Conservation (phyloP, 2,888 invertebrate genomes). For the Crossocerus cetratus region DNA sequence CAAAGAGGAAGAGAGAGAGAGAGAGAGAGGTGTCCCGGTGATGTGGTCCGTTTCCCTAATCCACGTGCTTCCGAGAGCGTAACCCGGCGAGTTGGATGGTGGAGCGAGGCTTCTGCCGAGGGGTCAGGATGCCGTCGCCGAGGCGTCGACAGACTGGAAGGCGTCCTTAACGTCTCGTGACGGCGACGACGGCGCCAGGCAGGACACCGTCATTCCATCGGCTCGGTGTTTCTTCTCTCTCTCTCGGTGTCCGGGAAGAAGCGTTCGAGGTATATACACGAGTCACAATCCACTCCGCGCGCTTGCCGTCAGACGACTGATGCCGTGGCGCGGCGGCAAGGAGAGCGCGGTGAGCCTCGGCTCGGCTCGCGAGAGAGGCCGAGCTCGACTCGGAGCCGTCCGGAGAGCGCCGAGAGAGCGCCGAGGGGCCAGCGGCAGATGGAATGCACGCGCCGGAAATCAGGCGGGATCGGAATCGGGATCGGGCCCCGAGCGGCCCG, state of each 20-base stretch:
- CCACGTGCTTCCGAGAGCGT: slow-evolving; percentile 23
- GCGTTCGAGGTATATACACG: slow-evolving; percentile 34
- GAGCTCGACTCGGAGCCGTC: slow-evolving; percentile 36
- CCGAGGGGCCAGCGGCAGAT: slow-evolving; percentile 36
- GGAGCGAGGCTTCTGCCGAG: slow-evolving; percentile 8
- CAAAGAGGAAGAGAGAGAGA: neutral
- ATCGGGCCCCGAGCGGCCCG: slow-evolving; percentile 67
- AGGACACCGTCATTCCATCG: slow-evolving; percentile 46
- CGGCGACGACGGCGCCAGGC: slow-evolving; percentile 34
- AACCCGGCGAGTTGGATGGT: neutral
- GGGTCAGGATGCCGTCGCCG: slow-evolving; percentile 7
- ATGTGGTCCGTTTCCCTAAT: neutral
- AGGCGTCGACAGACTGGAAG: slow-evolving; percentile 34
- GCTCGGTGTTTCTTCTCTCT: slow-evolving; percentile 6
- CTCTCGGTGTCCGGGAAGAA: neutral
- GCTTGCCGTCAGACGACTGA: slow-evolving; percentile 71
- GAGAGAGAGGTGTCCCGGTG: neutral
- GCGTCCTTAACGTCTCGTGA: slow-evolving; percentile 44
- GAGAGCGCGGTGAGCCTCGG: slow-evolving; percentile 38
- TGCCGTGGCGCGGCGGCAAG: slow-evolving; percentile 56
- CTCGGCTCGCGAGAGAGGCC: slow-evolving; percentile 44
- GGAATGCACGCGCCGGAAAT: slow-evolving; percentile 75
- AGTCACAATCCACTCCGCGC: slow-evolving; percentile 62
- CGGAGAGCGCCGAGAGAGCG: neutral
- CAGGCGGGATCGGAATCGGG: slow-evolving; percentile 74